phyloP scores from a whole-genome alignment of 2,797 vertebrate species.

The Mus minutoides region DNA sequence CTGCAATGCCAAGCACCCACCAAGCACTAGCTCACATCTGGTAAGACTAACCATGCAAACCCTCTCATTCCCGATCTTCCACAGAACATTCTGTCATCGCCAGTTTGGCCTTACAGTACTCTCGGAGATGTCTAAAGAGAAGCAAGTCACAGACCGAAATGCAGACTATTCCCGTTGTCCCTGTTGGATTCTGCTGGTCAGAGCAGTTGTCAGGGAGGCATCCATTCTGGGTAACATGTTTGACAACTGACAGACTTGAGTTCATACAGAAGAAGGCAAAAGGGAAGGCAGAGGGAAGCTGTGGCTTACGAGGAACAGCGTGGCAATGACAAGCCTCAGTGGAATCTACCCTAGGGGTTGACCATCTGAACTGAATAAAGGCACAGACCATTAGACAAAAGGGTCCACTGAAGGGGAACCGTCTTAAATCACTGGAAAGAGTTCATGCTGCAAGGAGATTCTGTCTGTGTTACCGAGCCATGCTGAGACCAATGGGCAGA shows the following conservation, averaged over 20 bases:
- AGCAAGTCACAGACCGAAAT: background rate
- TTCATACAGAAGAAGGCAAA: background rate
- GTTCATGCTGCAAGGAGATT: background rate
- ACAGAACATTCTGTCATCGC: background rate
- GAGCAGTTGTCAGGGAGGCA: background rate
- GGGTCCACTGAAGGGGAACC: background rate
- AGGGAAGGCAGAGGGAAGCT: background rate
- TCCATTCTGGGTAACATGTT: background rate
- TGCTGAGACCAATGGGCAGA: background rate
- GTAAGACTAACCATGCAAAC: background rate
- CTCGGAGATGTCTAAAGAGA: background rate
- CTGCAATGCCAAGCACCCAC: background rate
- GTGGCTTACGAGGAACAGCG: background rate
- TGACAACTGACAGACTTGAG: background rate
- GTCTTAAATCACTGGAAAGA: background rate
- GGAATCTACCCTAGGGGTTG: background rate
- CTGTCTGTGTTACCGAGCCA: background rate
- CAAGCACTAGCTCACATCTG: background rate
- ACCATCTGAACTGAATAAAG: background rate
- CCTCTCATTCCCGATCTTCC: background rate
- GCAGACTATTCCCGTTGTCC: background rate
- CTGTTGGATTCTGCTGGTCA: background rate
- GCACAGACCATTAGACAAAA: background rate
- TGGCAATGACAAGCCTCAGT: background rate
- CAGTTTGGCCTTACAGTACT: background rate